Percentiles rank a stretch among this genome's conserved stretches.
phyloP scores from a whole-genome alignment of 2,113 vertebrate genomes.

The Nipponia nippon region DNA sequence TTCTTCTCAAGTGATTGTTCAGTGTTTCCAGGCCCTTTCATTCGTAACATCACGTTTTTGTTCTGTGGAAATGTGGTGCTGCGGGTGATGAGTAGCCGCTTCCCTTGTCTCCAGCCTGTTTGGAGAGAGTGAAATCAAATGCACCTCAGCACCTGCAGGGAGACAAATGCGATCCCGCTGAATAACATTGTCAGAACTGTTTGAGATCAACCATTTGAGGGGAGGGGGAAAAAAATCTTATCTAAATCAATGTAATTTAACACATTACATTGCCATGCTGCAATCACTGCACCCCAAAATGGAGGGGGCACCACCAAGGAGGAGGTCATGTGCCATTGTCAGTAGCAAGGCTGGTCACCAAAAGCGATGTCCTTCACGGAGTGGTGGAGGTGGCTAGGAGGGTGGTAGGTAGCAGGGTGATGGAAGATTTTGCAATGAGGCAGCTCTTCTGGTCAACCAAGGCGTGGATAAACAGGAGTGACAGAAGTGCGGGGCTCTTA shows the following conservation, averaged over 20 bases:
- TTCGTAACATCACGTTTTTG: fast-evolving
- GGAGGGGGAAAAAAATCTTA: fast-evolving
- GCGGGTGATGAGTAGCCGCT: not conserved
- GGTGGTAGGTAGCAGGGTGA: not conserved
- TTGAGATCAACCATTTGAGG: not conserved
- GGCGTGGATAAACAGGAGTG: not conserved
- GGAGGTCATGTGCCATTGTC: not conserved
- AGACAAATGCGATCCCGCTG: fast-evolving
- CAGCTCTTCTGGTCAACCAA: not conserved
- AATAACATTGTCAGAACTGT: not conserved
- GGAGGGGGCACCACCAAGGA: not conserved
- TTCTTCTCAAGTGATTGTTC: not conserved
- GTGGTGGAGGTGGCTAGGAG: not conserved
- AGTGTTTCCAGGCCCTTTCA: not conserved
- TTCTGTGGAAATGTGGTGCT: not conserved
- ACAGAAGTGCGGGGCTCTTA: not conserved
- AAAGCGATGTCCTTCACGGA: fast-evolving
- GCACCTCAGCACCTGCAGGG: not conserved
- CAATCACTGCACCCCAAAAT: not conserved
- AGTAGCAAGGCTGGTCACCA: not conserved
- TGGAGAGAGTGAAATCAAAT: not conserved
- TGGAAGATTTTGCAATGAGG: not conserved
- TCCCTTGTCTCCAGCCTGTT: not conserved
- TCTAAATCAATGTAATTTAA: not conserved
- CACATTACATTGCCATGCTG: not conserved